Conservation (phyloP, 2,113 vertebrate species). For the Hippopotamus amphibius region DNA sequence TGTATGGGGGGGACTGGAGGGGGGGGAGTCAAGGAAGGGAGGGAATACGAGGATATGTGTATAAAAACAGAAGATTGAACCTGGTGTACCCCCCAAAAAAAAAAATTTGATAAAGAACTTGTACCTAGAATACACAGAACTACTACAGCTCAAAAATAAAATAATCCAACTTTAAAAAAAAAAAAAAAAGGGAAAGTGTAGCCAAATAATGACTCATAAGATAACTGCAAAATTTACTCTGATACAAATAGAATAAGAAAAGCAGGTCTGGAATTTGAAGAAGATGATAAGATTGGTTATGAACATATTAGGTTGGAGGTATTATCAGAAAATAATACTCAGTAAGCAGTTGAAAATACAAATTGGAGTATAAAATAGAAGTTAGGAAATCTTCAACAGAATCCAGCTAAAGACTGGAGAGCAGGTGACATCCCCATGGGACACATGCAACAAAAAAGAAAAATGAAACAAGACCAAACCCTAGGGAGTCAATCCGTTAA, state of each 20-base stretch:
- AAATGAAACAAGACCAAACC: neutral
- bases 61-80: no score
- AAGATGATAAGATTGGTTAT: neutral
- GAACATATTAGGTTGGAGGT: neutral
- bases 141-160: no score
- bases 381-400: neutral
- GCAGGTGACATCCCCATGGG: neutral
- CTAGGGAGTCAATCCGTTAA: neutral
- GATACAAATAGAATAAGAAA: neutral
- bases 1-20: no score
- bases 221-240: conserved; percentile 6
- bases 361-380: neutral
- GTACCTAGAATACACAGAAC: no score
- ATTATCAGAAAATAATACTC: neutral
- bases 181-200: neutral
- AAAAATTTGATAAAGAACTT: no score
- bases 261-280: neutral
- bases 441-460: neutral
- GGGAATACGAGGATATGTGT: no score
- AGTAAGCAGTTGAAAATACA: neutral
- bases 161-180: no score
- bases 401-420: neutral
- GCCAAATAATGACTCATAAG: neutral
- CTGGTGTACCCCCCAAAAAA: no score
- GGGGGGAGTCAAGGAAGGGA: no score